Conservation (phyloP, 2,888 invertebrate genomes). For the Caenorhabditis zanzibari region DNA sequence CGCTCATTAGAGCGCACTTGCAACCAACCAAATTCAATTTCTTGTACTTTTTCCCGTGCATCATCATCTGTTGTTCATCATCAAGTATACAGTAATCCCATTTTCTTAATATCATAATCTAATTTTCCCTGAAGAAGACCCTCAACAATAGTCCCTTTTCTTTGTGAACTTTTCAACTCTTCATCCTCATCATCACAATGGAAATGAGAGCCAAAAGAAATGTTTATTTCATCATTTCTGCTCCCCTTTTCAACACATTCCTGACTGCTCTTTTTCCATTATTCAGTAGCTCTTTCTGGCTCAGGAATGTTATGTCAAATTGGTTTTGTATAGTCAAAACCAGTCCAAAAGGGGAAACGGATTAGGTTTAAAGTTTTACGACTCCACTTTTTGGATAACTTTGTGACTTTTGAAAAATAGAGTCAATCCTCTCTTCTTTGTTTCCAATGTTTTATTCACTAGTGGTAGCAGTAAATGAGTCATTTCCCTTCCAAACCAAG, state of each 20-base stretch:
- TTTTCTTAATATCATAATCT: slow-evolving; percentile 19
- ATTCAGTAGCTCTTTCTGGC: background rate
- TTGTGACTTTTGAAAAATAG: background rate
- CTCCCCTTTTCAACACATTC: slow-evolving; percentile 5
- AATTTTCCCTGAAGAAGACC: slow-evolving; percentile 20
- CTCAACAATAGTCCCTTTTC: slow-evolving; percentile 14
- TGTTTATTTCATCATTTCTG: slow-evolving; percentile 29
- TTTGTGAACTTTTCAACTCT: slow-evolving; percentile 16
- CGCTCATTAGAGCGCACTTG: slow-evolving; percentile 26
- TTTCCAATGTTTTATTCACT: slow-evolving; percentile 3
- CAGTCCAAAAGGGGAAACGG: no score
- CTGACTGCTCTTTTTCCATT: background rate
- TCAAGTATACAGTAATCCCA: slow-evolving; percentile 27
- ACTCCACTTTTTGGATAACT: background rate
- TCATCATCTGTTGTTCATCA: background rate
- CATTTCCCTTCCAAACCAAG: background rate
- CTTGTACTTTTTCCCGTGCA: background rate
- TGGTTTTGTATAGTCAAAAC: background rate
- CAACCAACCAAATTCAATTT: slow-evolving; percentile 5
- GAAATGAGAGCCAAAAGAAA: slow-evolving; percentile 7
- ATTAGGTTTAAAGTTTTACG: slow-evolving; percentile 6
- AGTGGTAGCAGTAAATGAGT: background rate
- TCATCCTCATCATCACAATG: slow-evolving; percentile 5
- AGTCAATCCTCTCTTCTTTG: background rate
- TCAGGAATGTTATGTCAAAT: slow-evolving; percentile 8